phyloP scores from a whole-genome alignment of 2,888 invertebrate genomes.

The Aphodius granarius region DNA sequence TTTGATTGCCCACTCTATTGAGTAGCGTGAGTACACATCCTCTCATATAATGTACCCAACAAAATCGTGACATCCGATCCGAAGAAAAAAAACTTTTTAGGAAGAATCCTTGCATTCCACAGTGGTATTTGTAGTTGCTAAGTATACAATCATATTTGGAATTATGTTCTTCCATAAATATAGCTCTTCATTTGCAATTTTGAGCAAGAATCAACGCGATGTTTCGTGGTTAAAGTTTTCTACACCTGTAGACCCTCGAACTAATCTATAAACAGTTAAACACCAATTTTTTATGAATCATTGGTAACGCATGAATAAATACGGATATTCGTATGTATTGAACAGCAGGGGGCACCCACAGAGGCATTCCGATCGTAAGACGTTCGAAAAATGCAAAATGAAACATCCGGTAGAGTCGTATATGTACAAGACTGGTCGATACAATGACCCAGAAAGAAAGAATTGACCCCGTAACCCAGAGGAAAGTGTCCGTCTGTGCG shows the following conservation, averaged over 20 bases:
- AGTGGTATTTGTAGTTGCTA: too few species aligned
- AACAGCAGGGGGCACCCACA: background rate
- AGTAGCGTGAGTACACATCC: background rate
- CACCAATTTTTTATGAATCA: background rate
- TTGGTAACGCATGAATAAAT: background rate
- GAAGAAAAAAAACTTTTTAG: too few species aligned
- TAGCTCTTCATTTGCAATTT: too few species aligned
- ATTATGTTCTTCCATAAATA: too few species aligned
- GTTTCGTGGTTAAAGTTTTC: too few species aligned
- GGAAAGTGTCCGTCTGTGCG: background rate
- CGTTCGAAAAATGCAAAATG: background rate
- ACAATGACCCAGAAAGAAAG: background rate
- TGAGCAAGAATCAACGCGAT: too few species aligned
- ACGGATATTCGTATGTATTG: background rate
- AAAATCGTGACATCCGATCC: background rate
- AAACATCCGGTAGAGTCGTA: background rate
- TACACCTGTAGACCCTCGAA: too few species aligned
- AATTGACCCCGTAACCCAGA: background rate
- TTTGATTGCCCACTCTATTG: background rate
- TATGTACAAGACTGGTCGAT: background rate
- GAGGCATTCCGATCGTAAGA: background rate
- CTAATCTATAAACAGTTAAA: too few species aligned
- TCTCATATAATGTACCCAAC: background rate
- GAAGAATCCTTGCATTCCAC: too few species aligned
- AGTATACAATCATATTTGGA: too few species aligned